Conservation (phyloP, 2,888 invertebrate species). For the Campoplex capitator region DNA sequence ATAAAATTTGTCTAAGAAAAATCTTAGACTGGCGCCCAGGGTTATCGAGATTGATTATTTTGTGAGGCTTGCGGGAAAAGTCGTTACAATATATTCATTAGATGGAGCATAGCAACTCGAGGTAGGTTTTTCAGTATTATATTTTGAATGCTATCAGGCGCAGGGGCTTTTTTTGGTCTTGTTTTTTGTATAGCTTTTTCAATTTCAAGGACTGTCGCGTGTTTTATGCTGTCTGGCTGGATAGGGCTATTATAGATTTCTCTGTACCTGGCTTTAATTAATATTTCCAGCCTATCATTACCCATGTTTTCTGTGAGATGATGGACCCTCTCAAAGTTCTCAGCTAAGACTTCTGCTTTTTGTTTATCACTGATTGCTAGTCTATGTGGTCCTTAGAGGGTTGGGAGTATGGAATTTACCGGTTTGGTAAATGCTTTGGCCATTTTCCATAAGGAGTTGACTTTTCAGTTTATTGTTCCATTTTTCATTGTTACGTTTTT, state of each 20-base stretch:
- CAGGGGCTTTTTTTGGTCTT: conserved; percentile 47
- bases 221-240: neutral
- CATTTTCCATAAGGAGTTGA: conserved; percentile 50
- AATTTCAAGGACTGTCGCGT: conserved; percentile 9
- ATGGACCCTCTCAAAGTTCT: conserved; percentile 65
- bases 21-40: no score
- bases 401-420: conserved; percentile 27
- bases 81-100: no score
- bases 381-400: conserved; percentile 47
- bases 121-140: conserved; percentile 43
- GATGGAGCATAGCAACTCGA: no score
- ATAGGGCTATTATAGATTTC: neutral
- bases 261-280: conserved; percentile 27
- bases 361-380: conserved; percentile 50
- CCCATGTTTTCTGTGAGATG: conserved; percentile 61
- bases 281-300: conserved; percentile 13
- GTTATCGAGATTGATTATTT: no score
- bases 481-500: conserved; percentile 20
- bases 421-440: conserved; percentile 60
- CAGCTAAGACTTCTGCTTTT: conserved; percentile 61
- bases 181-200: conserved; percentile 9
- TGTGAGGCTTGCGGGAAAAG: no score
- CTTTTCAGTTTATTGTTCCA: conserved; percentile 59
- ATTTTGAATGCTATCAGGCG: conserved; percentile 47
- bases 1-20: no score